phyloP scores from a whole-genome alignment of 2,113 vertebrate genomes.

The Odontesthes bonariensis region DNA sequence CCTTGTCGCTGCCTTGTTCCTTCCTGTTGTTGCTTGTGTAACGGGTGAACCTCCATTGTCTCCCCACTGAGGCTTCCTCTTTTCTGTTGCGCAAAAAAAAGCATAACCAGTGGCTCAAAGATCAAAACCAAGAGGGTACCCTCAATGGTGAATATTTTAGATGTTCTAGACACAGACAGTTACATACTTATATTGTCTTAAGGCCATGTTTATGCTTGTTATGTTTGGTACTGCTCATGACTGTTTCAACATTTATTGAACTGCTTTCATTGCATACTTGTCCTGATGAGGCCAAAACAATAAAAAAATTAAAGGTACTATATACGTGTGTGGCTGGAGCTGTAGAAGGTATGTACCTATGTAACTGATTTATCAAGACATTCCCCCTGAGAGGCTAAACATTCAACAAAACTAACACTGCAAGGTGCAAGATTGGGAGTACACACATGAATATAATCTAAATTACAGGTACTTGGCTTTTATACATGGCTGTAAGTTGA shows the following conservation, averaged over 20 bases:
- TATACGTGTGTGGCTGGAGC: too few species aligned
- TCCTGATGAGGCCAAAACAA: background rate
- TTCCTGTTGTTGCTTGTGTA: conserved; percentile 61
- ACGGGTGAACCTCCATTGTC: conserved; percentile 29
- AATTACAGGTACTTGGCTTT: too few species aligned
- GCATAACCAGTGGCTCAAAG: conserved; percentile 32
- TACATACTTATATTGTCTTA: background rate
- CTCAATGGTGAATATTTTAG: background rate
- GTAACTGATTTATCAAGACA: too few species aligned
- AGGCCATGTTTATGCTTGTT: background rate
- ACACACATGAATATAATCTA: too few species aligned
- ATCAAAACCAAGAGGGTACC: background rate
- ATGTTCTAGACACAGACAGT: background rate
- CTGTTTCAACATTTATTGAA: background rate
- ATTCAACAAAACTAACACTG: too few species aligned
- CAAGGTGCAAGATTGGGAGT: too few species aligned
- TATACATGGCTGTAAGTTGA: too few species aligned
- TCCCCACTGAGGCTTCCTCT: conserved; percentile 41
- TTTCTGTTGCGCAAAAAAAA: conserved; percentile 55
- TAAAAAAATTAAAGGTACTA: too few species aligned
- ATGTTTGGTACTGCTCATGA: conserved; percentile 5
- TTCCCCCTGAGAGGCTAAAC: too few species aligned
- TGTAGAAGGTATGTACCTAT: background rate
- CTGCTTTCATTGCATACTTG: background rate
- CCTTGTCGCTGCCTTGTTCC: conserved; percentile 2